Evolutionary conservation across 2,113 vertebrate species (phyloP), one percentile per base, ranked within the genome.

Genomic region (Rostratula benghalensis): DNA sequence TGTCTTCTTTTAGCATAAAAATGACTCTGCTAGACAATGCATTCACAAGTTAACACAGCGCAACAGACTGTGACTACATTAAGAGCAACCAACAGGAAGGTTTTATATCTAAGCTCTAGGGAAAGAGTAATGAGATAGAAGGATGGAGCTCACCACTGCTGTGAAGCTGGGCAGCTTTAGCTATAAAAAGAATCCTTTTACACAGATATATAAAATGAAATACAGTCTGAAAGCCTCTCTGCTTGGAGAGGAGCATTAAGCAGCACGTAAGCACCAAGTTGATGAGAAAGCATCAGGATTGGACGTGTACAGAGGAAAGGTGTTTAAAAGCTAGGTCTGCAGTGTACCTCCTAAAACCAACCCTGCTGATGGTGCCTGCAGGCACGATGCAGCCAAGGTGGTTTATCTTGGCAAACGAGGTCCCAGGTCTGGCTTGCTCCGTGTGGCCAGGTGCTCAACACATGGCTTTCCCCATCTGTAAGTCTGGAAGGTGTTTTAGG

Each of bases 161-260:
- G 86, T 54, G 90, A 92, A 73, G 77, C 77, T 22, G 65, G 94
- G 89, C 69, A 93, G 60, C 77, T 75, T 24, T 50, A 25, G 94
- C 95, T 97, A 94, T 96, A 94, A 96, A 96, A 96, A 96, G 92
- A 84, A 85, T 35, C 91, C 83, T 90, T 94, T 96, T 85, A 91
- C 74, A 95, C 8, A 8, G 50, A 73, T 65, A 43, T 7, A 87
- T 79, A 76, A 94, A 93, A 80, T 57, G 54, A 94, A 95, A 89
- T 51, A 65, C 30, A 22, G 21, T 39, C 77, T 94, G 94, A 96
- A 96, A 97, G 89, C 73, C 11, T 79, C 81, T 92, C 61, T 79
- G 57, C 83, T 87, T 35, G 18, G 37, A 85, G 37, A 57, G 80
- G 46, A 71, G 57, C 82, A 84, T 92, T 75, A 91, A 84, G 61